Conservation (phyloP, 1,140 invertebrate species). For the Holotrichia oblita region DNA sequence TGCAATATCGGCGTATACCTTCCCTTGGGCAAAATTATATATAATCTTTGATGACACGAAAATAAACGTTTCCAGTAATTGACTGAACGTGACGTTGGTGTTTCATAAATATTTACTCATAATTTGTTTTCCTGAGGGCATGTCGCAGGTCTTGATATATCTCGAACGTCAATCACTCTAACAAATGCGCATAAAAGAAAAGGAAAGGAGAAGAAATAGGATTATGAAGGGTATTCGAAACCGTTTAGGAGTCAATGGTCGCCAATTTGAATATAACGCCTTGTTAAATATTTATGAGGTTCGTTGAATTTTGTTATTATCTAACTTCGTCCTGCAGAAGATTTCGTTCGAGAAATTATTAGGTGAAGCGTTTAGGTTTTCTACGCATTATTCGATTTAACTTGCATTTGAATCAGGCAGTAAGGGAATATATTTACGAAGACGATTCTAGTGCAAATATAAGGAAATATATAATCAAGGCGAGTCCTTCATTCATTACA, state of each 20-base stretch:
- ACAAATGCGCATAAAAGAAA: slow-evolving; percentile 8
- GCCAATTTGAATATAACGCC: slow-evolving; percentile 2
- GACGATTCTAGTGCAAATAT: too few relatives aligned
- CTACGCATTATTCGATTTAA: neutral
- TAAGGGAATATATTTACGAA: too few relatives aligned
- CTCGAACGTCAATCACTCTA: slow-evolving; percentile 15
- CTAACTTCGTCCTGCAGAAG: neutral
- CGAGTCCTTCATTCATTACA: too few relatives aligned
- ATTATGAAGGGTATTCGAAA: slow-evolving; percentile 13
- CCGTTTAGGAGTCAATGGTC: slow-evolving; percentile 11
- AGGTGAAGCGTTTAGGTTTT: neutral
- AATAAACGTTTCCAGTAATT: slow-evolving; percentile 1
- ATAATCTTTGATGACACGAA: neutral
- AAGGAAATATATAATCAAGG: too few relatives aligned
- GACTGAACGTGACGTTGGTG: slow-evolving; percentile 4
- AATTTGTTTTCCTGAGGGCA: slow-evolving; percentile 12
- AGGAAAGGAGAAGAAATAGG: neutral
- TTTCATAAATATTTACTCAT: slow-evolving; percentile 18
- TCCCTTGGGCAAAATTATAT: neutral
- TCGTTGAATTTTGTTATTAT: slow-evolving; percentile 18
- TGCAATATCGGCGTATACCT: neutral
- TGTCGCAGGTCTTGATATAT: slow-evolving; percentile 16
- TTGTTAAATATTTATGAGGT: slow-evolving; percentile 21
- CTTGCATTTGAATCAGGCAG: neutral
- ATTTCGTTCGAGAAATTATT: neutral